Conservation (phyloP, 2,888 invertebrate genomes). For the Drosophila diplacantha region DNA sequence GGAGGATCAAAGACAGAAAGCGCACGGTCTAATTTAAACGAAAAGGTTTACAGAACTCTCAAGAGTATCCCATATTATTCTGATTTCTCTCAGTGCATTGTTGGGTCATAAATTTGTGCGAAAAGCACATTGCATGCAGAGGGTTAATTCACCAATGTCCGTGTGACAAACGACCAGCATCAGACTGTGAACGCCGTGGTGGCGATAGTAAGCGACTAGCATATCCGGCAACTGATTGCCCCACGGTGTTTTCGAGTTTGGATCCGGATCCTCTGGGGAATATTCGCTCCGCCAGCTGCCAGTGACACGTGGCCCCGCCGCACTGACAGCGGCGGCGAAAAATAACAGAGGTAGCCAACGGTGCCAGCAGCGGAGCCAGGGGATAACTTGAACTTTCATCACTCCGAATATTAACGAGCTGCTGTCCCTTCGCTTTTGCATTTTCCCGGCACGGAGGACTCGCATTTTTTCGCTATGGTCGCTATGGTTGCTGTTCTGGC, state of each 20-base stretch:
- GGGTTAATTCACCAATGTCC: conserved; percentile 62
- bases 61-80: not conserved
- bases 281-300: conserved; percentile 46
- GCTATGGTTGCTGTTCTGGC: conserved; percentile 11
- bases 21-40: not conserved
- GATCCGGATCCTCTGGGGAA: conserved; percentile 33
- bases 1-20: too few species aligned
- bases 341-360: conserved; percentile 32
- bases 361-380: too few species aligned
- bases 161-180: conserved; percentile 70
- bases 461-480: conserved; percentile 20
- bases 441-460: conserved; percentile 15
- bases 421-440: conserved; percentile 52
- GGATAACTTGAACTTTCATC: conserved; percentile 34
- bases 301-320: conserved; percentile 54
- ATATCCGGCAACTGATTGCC: conserved; percentile 72
- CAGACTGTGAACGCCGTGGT: conserved; percentile 71
- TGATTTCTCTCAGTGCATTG: conserved; percentile 7
- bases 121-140: conserved; percentile 43
- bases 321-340: conserved; percentile 43
- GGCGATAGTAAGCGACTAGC: conserved; percentile 72
- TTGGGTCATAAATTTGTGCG: conserved; percentile 40
- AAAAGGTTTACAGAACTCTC: not conserved
- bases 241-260: conserved; percentile 44
- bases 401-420: conserved; percentile 62